Percentiles rank a stretch among this genome's conserved stretches.
phyloP scores from a whole-genome alignment of 2,797 vertebrate genomes.

The Muscicapa striata region DNA sequence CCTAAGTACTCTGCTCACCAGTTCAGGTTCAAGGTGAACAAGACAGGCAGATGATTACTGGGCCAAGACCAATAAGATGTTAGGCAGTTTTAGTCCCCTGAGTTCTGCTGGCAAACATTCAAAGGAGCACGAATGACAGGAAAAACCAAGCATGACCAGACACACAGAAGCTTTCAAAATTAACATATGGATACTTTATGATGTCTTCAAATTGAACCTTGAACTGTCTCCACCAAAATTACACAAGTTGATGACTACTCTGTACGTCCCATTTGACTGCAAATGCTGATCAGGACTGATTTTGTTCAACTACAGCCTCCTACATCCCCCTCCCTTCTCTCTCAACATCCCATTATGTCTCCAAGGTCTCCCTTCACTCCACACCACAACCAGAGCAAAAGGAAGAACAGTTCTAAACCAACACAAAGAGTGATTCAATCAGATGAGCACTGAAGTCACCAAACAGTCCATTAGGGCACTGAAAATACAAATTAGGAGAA shows the following conservation, averaged over 20 bases:
- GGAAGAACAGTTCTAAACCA: fast-evolving
- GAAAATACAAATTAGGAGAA: not conserved
- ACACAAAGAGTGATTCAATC: not conserved
- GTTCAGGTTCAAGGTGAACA: too few species aligned
- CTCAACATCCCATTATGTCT: fast-evolving
- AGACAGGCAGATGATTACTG: too few species aligned
- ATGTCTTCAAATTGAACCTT: not conserved
- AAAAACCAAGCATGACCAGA: not conserved
- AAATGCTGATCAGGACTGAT: not conserved
- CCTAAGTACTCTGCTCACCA: too few species aligned
- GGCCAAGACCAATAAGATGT: too few species aligned
- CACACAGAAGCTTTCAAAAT: not conserved
- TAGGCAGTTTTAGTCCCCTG: too few species aligned
- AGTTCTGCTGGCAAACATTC: too few species aligned
- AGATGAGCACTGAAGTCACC: not conserved
- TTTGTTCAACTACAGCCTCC: not conserved
- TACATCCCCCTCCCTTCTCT: not conserved
- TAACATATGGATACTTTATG: not conserved
- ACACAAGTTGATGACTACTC: not conserved
- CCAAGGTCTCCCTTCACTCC: fast-evolving
- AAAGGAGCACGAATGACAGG: not conserved
- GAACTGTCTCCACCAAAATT: not conserved
- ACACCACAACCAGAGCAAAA: not conserved
- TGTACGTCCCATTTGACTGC: not conserved
- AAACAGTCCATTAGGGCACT: not conserved